phyloP scores from a whole-genome alignment of 1,140 invertebrate species.

The Samia ricini region DNA sequence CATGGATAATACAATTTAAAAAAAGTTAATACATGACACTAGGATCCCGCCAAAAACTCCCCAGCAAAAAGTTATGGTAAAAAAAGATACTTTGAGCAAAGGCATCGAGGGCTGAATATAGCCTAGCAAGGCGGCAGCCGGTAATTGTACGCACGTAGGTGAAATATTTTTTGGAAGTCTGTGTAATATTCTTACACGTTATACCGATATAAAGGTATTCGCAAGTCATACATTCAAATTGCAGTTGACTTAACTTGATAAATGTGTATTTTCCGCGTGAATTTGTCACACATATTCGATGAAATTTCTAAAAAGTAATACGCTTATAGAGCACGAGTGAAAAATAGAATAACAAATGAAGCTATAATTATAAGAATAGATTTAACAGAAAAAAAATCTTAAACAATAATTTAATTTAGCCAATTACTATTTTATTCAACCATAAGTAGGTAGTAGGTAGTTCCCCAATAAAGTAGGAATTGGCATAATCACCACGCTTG shows the following conservation, averaged over 20 bases:
- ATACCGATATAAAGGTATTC: neutral
- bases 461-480: too few species aligned
- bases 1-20: too few species aligned
- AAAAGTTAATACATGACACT: too few species aligned
- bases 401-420: too few species aligned
- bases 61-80: too few species aligned
- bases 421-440: too few species aligned
- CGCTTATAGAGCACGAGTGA: neutral
- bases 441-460: too few species aligned
- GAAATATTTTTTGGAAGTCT: constrained; percentile 5
- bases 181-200: neutral
- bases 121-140: neutral
- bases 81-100: neutral
- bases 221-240: constrained; percentile 9
- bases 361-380: too few species aligned
- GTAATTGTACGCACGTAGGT: constrained; percentile 1
- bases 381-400: too few species aligned
- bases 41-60: too few species aligned
- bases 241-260: constrained; percentile 7
- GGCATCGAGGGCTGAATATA: neutral
- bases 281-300: neutral
- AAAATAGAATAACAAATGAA: neutral
- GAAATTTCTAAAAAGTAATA: neutral
- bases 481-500: too few species aligned
- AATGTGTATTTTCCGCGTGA: neutral